Percentiles rank a stretch among this genome's conserved stretches.
phyloP scores from a whole-genome alignment of 2,797 vertebrate species.

The Gallinago stenura region DNA sequence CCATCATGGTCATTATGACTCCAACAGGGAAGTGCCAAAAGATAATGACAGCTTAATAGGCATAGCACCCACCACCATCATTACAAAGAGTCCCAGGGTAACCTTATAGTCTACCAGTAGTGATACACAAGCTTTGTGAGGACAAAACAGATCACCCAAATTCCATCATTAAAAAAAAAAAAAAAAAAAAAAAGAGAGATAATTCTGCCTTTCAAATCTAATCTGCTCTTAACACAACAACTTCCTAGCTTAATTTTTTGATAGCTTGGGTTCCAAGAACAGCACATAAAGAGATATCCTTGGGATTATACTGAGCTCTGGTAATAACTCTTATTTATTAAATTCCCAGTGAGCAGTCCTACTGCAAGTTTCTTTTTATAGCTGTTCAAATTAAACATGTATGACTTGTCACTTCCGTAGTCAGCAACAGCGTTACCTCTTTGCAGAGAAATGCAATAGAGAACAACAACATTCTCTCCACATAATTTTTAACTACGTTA shows the following conservation, averaged over 20 bases:
- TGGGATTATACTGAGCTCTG: neutral
- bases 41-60: neutral
- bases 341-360: neutral
- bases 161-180: neutral
- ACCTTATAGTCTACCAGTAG: neutral
- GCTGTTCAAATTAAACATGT: neutral
- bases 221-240: neutral
- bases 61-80: rapidly evolving
- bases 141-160: neutral
- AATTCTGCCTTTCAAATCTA: neutral
- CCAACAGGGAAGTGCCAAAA: neutral
- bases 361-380: neutral
- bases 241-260: neutral
- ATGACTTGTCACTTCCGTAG: neutral
- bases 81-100: neutral
- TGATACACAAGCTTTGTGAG: neutral
- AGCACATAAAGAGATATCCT: neutral
- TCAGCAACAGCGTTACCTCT: neutral
- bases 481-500: conserved; percentile 60
- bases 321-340: conserved; percentile 5
- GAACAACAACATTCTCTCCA: conserved; percentile 9
- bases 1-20: rapidly evolving
- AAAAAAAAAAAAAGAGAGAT: neutral
- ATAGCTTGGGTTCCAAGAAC: neutral
- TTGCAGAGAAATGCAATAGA: neutral